A percentile compares a stretch with the other conserved stretches of the same genome.
Evolutionary conservation across 2,113 vertebrate genomes (phyloP).

Genomic region (Spilogale gracilis): DNA sequence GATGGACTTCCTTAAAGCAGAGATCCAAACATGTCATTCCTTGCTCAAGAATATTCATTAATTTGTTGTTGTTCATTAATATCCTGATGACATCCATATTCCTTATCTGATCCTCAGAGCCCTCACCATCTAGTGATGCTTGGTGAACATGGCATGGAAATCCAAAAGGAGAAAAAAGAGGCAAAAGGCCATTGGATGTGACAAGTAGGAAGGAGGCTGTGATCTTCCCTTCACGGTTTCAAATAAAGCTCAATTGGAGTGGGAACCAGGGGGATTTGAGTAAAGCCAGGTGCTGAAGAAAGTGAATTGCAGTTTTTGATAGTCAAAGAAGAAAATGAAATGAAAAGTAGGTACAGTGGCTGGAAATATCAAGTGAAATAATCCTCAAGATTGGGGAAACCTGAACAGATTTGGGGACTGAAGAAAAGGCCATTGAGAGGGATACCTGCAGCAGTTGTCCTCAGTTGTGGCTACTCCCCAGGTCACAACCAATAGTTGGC

Average conservation of each 20-base stretch:
- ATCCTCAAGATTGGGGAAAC: neutral
- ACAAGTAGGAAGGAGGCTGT: neutral
- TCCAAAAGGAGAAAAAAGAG: neutral
- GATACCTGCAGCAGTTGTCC: too few relatives aligned
- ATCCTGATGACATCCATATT: neutral
- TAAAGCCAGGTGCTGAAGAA: neutral
- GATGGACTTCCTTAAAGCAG: neutral
- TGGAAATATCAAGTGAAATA: neutral
- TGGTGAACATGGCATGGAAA: neutral
- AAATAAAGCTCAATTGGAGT: neutral
- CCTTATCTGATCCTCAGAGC: neutral
- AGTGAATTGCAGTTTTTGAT: neutral
- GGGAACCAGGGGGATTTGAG: rapidly evolving
- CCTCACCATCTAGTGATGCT: neutral
- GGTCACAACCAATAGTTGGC: neutral
- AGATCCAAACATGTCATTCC: neutral
- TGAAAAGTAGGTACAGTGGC: neutral
- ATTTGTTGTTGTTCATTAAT: neutral
- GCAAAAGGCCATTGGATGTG: neutral
- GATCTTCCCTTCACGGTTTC: neutral
- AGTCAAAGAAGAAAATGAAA: neutral
- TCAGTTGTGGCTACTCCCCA: neutral
- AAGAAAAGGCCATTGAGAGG: neutral
- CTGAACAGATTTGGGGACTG: neutral
- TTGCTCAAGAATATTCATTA: neutral